Base-by-base conservation (phyloP, 2,113 vertebrate genomes). In the Nothocercus julius region DNA sequence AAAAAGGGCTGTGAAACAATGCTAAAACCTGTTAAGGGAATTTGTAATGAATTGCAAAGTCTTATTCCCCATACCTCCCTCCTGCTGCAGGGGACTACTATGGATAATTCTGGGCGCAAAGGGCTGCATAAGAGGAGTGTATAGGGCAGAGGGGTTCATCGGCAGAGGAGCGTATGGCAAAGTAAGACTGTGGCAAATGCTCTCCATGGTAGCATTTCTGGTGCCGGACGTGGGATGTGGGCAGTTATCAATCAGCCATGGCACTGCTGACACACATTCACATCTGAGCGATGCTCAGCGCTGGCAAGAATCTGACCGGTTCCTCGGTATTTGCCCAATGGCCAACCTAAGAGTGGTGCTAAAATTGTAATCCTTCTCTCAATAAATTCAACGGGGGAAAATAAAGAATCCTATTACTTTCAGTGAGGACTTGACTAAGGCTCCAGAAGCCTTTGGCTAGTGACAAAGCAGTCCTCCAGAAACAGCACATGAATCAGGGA, bases 401-500 rank as follows among this genome's bases (percentile, higher is more conserved):
- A 30, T 30, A 12, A 5, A 15, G 20, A 7, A 0, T 49, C 15
- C 5, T 53, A 3, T 64, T 64, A 11, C 10, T 56, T 92, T 83
- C 80, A 83, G 7, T 32, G 32, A 20, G 18, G 40, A 25, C n/a
- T 17, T 64, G 24, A 21, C 32, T 87, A 30, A 38, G 36, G 42
- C 5, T 30, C 17, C 9, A n/a, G 25, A 54, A 85, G 53, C 47
- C 87, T 90, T 89, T 63, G 89, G 69, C 45, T 92, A 77, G 40
- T 44, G 38, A 74, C 81, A 88, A 93, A 93, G 84, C 85, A 90
- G 83, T 82, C 87, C 74, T 88, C 91, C 73, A 87, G 67, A 70
- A 93, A 87, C n/a, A 82, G 70, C n/a, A 85, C n/a, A 47, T 56
- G 63, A 95, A 89, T 95, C 84, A 87, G 95, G 44, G 54, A 92